phyloP scores from a whole-genome alignment of 2,888 invertebrate genomes.

The Drosophila maculinotata region DNA sequence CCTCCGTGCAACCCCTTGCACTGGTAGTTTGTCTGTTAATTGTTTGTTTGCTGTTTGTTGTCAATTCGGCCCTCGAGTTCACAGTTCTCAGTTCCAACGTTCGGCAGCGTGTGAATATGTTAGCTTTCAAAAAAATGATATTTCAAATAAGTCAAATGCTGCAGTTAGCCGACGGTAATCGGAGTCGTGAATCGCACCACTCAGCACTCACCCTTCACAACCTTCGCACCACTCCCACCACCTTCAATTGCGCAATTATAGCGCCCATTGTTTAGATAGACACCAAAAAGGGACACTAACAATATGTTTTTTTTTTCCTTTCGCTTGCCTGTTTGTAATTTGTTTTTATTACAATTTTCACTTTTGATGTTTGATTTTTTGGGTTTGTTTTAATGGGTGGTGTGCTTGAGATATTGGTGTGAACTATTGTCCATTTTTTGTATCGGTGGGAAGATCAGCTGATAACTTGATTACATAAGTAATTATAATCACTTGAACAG shows the following conservation, averaged over 20 bases:
- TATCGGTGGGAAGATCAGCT: conserved; percentile 43
- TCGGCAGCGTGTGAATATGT: conserved; percentile 73
- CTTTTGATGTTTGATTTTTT: conserved; percentile 34
- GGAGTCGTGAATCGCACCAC: conserved; percentile 55
- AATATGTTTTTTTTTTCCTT: conserved; percentile 68
- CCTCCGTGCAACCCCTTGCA: conserved; percentile 41
- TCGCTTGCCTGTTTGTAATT: conserved; percentile 64
- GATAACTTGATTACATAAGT: conserved; percentile 5
- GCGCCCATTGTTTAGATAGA: conserved; percentile 76
- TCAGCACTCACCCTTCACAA: conserved; percentile 20
- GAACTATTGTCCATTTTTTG: conserved; percentile 11
- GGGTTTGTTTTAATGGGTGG: conserved; percentile 34
- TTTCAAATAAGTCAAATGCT: conserved; percentile 63
- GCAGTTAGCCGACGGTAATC: conserved; percentile 65
- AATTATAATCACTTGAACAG: neutral
- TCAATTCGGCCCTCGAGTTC: conserved; percentile 82
- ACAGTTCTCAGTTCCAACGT: conserved; percentile 1
- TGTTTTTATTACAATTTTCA: conserved; percentile 78
- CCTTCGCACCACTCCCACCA: conserved; percentile 25
- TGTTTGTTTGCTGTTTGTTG: conserved; percentile 85
- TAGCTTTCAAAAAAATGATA: conserved; percentile 53
- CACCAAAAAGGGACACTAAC: conserved; percentile 57
- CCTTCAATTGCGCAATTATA: conserved; percentile 82
- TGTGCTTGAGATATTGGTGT: conserved; percentile 38
- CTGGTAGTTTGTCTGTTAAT: conserved; percentile 78